Evolutionary conservation across 92 coral and sea anemone species (phyloP).

Genomic region (Diadumene lineata): DNA sequence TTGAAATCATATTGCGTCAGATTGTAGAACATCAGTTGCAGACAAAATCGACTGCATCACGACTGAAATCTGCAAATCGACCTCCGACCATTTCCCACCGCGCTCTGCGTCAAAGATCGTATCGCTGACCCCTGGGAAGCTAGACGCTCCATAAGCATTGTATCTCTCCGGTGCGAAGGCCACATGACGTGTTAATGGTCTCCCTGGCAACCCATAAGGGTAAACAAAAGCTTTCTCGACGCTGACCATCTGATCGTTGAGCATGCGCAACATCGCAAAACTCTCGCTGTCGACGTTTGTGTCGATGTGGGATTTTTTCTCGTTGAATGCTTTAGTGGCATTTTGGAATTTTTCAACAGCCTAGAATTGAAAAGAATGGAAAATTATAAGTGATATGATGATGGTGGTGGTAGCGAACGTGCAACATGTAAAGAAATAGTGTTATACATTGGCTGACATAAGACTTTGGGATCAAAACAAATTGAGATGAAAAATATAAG

Average conservation of each 20-base stretch:
- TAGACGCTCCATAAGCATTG: constrained; percentile 66
- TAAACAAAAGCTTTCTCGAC: constrained; percentile 68
- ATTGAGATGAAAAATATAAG: too few species aligned
- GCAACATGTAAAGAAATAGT: too few species aligned
- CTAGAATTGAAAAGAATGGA: background rate
- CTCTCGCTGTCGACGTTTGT: constrained; percentile 19
- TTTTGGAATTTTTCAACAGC: constrained; percentile 54
- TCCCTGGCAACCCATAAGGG: constrained; percentile 72
- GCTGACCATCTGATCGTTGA: constrained; percentile 70
- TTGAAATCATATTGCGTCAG: too few species aligned
- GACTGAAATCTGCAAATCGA: constrained; percentile 65
- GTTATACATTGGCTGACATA: too few species aligned
- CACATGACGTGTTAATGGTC: constrained; percentile 61
- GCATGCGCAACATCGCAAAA: constrained; percentile 49
- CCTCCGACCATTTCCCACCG: constrained; percentile 61
- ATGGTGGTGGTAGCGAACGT: too few species aligned
- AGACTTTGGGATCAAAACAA: too few species aligned
- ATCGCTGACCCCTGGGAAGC: constrained; percentile 74
- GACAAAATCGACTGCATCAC: constrained; percentile 54
- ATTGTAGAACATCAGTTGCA: constrained; percentile 48
- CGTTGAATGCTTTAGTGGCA: constrained; percentile 52
- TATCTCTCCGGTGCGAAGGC: constrained; percentile 63
- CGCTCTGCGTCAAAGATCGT: constrained; percentile 52
- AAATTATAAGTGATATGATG: too few species aligned
- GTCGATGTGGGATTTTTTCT: constrained; percentile 9